A percentile compares a stretch with the other conserved stretches of the same genome.
These are phyloP conservation scores for Setipinna tenuifilis DNA, from an alignment of 2,797 vertebrate species.

Conservation along the genomic window DNA sequence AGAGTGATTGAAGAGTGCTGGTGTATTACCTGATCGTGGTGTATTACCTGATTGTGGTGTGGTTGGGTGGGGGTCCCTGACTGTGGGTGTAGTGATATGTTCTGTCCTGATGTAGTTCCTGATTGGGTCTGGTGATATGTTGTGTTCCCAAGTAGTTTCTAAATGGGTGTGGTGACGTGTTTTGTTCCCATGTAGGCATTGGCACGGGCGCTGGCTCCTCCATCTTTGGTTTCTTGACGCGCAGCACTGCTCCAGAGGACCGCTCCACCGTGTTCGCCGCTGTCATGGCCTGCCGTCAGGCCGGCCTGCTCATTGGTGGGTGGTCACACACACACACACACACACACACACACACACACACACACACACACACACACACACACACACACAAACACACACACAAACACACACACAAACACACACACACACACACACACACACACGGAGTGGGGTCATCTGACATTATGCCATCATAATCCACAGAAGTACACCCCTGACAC, in stretches of 20 bases:
- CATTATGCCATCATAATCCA: background rate
- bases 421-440: background rate
- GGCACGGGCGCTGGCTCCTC: slow-evolving; percentile 82
- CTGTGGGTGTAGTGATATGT: background rate
- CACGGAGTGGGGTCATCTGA: background rate
- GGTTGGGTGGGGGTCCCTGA: background rate
- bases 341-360: background rate
- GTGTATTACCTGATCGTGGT: no score
- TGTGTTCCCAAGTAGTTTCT: no score
- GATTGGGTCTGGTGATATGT: no score
- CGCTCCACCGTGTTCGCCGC: slow-evolving; percentile 81
- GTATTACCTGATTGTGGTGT: no score
- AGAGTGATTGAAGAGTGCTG: no score
- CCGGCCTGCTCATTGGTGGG: slow-evolving; percentile 83
- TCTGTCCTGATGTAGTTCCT: background rate
- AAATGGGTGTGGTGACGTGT: no score
- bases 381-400: no score
- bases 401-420: background rate
- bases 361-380: background rate
- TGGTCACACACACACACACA: slow-evolving; percentile 17
- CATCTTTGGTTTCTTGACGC: slow-evolving; percentile 82
- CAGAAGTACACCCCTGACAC: no score
- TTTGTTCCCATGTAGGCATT: slow-evolving; percentile 67
- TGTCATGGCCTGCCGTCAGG: slow-evolving; percentile 84
- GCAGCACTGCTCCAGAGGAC: slow-evolving; percentile 74